Percentiles rank a stretch among this genome's conserved stretches.
phyloP scores from a whole-genome alignment of 2,797 vertebrate species.

The Emydoidea blandingii region DNA sequence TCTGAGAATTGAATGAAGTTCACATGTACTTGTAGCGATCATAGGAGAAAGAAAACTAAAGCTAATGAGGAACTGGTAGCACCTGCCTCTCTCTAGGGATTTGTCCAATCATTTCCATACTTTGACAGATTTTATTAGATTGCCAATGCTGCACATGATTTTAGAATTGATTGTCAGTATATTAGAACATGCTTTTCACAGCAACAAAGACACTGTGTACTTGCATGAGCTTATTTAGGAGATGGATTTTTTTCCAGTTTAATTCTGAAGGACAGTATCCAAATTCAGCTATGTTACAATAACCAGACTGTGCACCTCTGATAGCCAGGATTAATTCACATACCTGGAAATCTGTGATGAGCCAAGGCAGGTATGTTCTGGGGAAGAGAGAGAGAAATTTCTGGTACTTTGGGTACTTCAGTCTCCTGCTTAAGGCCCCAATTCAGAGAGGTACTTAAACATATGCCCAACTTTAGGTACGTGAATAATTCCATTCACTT shows the following conservation, averaged over 20 bases:
- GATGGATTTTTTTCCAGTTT: neutral
- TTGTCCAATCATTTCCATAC: neutral
- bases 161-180: neutral
- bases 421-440: too few relatives aligned
- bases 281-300: neutral
- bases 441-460: neutral
- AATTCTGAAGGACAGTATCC: neutral
- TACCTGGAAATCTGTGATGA: slow-evolving; percentile 15
- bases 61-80: slow-evolving; percentile 6
- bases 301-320: neutral
- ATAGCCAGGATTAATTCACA: neutral
- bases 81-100: neutral
- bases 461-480: neutral
- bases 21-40: slow-evolving; percentile 17
- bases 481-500: neutral
- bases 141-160: neutral
- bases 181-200: neutral
- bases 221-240: fast-evolving
- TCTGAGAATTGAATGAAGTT: slow-evolving; percentile 37
- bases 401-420: too few relatives aligned
- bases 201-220: neutral
- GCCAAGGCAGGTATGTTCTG: slow-evolving; percentile 15
- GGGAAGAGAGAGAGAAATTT: neutral
- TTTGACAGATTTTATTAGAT: neutral
- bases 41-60: slow-evolving; percentile 5